Evolutionary conservation across 2,888 invertebrate genomes (phyloP).

Genomic region (Ennomos quercinarius): DNA sequence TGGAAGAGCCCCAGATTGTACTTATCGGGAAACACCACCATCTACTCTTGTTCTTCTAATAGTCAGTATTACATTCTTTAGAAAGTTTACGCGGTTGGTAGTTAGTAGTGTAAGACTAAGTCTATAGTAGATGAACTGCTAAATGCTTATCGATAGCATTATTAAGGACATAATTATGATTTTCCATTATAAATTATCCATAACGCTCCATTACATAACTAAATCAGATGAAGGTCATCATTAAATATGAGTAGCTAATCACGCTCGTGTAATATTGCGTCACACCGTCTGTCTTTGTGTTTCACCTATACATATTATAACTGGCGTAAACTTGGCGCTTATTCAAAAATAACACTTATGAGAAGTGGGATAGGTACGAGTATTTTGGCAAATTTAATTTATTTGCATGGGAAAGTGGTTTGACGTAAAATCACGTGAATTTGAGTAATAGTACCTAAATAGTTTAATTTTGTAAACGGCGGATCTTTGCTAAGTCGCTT

Average conservation of each 20-base stretch:
- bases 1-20: no score
- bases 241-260: constrained; percentile 7
- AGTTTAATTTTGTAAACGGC: no score
- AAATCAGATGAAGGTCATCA: constrained; percentile 17
- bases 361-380: constrained; percentile 1
- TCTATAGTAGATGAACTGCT: no score
- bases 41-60: no score
- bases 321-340: constrained; percentile 18
- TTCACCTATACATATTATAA: constrained; percentile 3
- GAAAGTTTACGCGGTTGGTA: no score
- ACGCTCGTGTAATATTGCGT: constrained; percentile 18
- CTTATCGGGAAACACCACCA: no score
- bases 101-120: no score
- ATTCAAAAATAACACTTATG: constrained; percentile 15
- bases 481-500: no score
- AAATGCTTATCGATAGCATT: neutral
- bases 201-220: constrained; percentile 9
- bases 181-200: neutral
- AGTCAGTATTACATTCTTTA: no score
- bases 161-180: constrained; percentile 1
- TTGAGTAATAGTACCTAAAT: constrained; percentile 1
- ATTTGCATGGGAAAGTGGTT: constrained; percentile 21
- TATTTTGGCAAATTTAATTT: constrained; percentile 25
- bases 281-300: constrained; percentile 11
- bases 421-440: constrained; percentile 20